Percentiles rank a stretch among this genome's conserved stretches.
Evolutionary conservation across 2,888 invertebrate genomes (phyloP).

Genomic region (Malachius bipustulatus): DNA sequence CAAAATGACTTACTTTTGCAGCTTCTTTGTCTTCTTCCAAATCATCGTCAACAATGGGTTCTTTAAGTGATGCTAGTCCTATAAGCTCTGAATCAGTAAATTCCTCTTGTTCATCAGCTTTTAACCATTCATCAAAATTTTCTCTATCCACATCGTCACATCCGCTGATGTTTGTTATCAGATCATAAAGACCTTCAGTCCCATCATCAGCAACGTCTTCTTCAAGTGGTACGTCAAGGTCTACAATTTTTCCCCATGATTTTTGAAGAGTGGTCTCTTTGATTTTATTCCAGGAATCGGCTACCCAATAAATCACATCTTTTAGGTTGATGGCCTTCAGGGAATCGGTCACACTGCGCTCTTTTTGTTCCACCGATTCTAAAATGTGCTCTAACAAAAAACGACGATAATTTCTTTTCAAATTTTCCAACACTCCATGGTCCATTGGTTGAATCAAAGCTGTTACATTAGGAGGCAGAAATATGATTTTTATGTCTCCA

Average conservation of each 20-base stretch:
- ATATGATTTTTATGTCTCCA: conserved; percentile 1
- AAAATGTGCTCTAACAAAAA: conserved; percentile 1
- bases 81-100: background rate
- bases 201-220: background rate
- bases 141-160: background rate
- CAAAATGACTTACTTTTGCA: conserved; percentile 1
- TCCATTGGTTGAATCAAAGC: conserved; percentile 1
- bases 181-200: conserved; percentile 1
- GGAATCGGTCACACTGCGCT: background rate
- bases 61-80: background rate
- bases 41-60: conserved; percentile 1
- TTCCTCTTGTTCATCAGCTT: conserved; percentile 2
- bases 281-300: conserved; percentile 2
- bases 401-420: conserved; percentile 2
- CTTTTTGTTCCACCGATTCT: background rate
- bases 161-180: background rate
- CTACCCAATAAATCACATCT: conserved; percentile 3
- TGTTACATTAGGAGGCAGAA: conserved; percentile 1
- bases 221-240: background rate
- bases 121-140: background rate
- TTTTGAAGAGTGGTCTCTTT: conserved; percentile 1
- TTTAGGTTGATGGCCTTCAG: conserved; percentile 1
- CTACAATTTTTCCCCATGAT: conserved; percentile 1
- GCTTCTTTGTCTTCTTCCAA: conserved; percentile 2
- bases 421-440: background rate